These are phyloP conservation scores for Octomys mimax DNA, from an alignment of 2,797 vertebrate genomes.

Conservation along the genomic window DNA sequence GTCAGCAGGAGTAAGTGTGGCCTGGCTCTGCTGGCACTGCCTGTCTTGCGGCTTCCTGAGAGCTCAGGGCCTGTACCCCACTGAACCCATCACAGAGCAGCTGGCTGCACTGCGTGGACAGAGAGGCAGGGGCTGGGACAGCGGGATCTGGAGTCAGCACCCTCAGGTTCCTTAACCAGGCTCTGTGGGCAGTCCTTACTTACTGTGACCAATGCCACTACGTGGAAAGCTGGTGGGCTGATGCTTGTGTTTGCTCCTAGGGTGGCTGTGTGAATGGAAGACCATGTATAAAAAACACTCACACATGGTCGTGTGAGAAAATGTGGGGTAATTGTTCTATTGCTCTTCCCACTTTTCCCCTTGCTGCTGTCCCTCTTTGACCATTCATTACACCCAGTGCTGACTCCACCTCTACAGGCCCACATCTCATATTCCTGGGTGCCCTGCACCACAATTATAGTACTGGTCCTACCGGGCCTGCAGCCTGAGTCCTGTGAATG, in stretches of 20 bases:
- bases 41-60: background rate
- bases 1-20: background rate
- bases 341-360: rapidly evolving
- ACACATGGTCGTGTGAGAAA: background rate
- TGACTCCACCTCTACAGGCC: too few species aligned
- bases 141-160: background rate
- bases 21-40: background rate
- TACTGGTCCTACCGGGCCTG: background rate
- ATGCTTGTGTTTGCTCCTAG: background rate
- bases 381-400: too few species aligned
- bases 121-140: background rate
- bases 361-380: background rate
- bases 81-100: background rate
- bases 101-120: background rate
- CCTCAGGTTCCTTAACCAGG: background rate
- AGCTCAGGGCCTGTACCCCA: background rate
- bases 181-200: background rate
- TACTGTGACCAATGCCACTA: background rate
- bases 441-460: too few species aligned
- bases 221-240: background rate
- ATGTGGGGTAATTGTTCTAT: rapidly evolving
- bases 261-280: background rate
- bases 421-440: background rate
- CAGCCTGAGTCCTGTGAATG: background rate
- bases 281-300: background rate